These are phyloP conservation scores for Aphidius gifuensis DNA, from an alignment of 1,140 invertebrate genomes.

Conservation along the genomic window DNA sequence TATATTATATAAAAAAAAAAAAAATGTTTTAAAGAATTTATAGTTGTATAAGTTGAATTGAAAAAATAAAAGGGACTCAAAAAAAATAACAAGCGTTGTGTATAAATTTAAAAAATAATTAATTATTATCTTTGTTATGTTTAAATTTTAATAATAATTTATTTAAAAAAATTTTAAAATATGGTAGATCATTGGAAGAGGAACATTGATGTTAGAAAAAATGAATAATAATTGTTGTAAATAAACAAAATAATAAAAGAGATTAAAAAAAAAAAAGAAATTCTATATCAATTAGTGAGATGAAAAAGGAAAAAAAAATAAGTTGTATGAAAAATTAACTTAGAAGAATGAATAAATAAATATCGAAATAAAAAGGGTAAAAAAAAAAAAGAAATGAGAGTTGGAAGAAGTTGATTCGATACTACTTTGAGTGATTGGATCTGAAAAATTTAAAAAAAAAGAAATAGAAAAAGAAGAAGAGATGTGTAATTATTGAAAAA, in stretches of 20 bases:
- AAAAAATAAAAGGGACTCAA: slow-evolving; percentile 14
- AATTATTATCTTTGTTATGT: neutral
- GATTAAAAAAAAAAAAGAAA: slow-evolving; percentile 9
- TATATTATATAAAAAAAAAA: neutral
- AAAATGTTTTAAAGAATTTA: neutral
- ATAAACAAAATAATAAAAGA: neutral
- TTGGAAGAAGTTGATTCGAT: slow-evolving; percentile 26
- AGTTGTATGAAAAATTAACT: slow-evolving; percentile 3
- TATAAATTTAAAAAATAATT: neutral
- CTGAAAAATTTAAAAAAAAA: neutral
- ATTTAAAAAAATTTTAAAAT: neutral
- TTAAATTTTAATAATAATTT: neutral
- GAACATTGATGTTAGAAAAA: too few relatives aligned
- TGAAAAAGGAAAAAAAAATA: slow-evolving; percentile 3
- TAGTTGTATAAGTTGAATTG: neutral
- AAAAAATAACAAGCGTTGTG: neutral
- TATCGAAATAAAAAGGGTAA: slow-evolving; percentile 8
- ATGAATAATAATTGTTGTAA: slow-evolving; percentile 12
- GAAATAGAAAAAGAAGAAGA: too few relatives aligned
- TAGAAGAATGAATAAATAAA: slow-evolving; percentile 8
- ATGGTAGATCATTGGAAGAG: too few relatives aligned
- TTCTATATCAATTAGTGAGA: neutral
- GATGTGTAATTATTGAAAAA: neutral
- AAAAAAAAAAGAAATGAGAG: slow-evolving; percentile 7
- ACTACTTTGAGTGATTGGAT: slow-evolving; percentile 5